Evolutionary conservation across 2,888 invertebrate genomes (phyloP).

Genomic region (Lottia scabra): DNA sequence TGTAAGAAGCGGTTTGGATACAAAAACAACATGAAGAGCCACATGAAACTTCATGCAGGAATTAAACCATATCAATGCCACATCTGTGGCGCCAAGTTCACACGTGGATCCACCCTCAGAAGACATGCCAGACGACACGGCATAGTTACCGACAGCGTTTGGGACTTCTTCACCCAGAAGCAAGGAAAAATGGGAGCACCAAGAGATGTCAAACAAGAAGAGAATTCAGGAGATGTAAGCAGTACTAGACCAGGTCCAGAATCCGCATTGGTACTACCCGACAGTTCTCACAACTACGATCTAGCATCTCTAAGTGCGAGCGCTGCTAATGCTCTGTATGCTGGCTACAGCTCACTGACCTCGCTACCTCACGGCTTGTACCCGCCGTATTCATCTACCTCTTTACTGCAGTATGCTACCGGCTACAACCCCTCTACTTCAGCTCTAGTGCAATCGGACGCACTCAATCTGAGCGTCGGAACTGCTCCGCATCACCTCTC

Average conservation of each 20-base stretch:
- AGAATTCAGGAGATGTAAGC: conserved; percentile 1
- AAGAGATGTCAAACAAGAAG: neutral
- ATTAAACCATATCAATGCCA: conserved; percentile 61
- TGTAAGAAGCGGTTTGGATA: conserved; percentile 62
- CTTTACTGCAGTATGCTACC: conserved; percentile 21
- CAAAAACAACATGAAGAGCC: conserved; percentile 64
- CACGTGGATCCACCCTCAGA: conserved; percentile 59
- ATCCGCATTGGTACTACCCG: neutral
- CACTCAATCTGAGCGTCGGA: conserved; percentile 49
- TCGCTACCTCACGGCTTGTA: conserved; percentile 36
- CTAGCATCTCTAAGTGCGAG: conserved; percentile 13
- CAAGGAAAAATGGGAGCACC: conserved; percentile 6
- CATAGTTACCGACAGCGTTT: conserved; percentile 51
- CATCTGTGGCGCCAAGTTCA: conserved; percentile 60
- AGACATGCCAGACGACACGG: conserved; percentile 59
- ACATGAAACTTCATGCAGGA: conserved; percentile 61
- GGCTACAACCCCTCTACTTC: conserved; percentile 22
- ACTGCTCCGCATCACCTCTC: neutral
- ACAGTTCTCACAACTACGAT: conserved; percentile 20
- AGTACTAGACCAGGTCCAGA: neutral
- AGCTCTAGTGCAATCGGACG: conserved; percentile 45
- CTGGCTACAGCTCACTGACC: conserved; percentile 19
- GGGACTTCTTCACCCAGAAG: conserved; percentile 46
- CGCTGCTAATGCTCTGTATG: conserved; percentile 15
- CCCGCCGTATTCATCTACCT: conserved; percentile 40